Evolutionary conservation across 2,113 vertebrate species (phyloP).

Genomic region (Hystrix brachyura): DNA sequence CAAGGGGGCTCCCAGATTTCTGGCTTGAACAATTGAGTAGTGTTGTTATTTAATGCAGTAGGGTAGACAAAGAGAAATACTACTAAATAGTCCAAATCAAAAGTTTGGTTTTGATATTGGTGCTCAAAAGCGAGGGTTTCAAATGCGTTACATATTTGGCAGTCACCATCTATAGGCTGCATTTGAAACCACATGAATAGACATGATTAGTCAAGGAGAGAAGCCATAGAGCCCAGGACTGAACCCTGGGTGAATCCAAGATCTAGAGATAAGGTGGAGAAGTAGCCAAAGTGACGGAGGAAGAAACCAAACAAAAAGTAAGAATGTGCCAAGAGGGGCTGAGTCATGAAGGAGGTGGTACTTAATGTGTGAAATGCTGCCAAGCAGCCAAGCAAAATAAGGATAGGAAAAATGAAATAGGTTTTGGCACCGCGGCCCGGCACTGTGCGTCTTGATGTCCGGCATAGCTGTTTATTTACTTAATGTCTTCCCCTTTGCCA

Average conservation of each 20-base stretch:
- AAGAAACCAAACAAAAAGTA: background rate
- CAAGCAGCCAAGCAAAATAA: slow-evolving; percentile 29
- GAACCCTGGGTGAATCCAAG: background rate
- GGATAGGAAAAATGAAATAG: background rate
- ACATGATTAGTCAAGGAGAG: background rate
- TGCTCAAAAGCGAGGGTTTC: background rate
- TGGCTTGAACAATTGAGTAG: background rate
- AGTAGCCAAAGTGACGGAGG: background rate
- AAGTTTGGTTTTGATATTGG: background rate
- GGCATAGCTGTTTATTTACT: background rate
- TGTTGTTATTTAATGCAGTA: background rate
- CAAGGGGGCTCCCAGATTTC: background rate
- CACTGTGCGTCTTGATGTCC: background rate
- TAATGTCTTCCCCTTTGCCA: background rate
- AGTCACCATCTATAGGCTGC: background rate
- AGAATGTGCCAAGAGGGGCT: background rate
- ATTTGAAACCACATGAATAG: background rate
- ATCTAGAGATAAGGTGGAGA: background rate
- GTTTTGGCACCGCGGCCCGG: background rate
- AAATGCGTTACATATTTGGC: background rate
- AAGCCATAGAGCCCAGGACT: background rate
- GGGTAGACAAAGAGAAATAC: background rate
- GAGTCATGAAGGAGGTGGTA: background rate
- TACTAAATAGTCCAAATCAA: background rate
- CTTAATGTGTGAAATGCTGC: background rate